A percentile compares a stretch with the other conserved stretches of the same genome.
These are phyloP conservation scores for Salminus brasiliensis DNA, from an alignment of 2,113 vertebrate species.

Conservation along the genomic window DNA sequence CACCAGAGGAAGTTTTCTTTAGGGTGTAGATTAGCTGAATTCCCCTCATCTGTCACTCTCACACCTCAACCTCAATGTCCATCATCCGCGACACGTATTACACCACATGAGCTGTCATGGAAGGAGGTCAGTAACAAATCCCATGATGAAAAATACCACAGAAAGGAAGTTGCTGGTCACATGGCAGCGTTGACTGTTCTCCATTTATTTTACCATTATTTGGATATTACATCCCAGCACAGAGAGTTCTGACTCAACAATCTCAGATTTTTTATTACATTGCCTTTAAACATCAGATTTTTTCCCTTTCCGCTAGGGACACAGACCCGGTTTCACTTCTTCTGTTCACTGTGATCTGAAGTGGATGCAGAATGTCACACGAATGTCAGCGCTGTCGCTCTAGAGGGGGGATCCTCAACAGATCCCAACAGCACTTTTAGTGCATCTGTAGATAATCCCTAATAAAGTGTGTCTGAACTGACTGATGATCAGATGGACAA, in stretches of 20 bases:
- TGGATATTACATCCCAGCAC: not conserved
- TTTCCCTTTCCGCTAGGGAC: too few relatives aligned
- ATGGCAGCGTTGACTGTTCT: not conserved
- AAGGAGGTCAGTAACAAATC: not conserved
- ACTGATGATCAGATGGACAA: too few relatives aligned
- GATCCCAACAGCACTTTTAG: too few relatives aligned
- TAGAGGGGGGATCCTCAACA: too few relatives aligned
- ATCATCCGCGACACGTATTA: not conserved
- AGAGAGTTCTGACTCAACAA: not conserved
- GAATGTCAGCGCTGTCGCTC: too few relatives aligned
- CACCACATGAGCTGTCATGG: not conserved
- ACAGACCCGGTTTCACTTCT: too few relatives aligned
- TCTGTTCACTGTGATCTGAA: too few relatives aligned
- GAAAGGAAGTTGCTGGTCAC: not conserved
- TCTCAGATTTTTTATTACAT: too few relatives aligned
- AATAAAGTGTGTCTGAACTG: too few relatives aligned
- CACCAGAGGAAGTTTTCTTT: not conserved
- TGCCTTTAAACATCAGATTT: too few relatives aligned
- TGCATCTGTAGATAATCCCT: too few relatives aligned
- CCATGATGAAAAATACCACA: slow-evolving; percentile 40
- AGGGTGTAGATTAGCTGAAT: slow-evolving; percentile 18
- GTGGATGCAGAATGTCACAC: too few relatives aligned
- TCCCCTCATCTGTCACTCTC: slow-evolving; percentile 7
- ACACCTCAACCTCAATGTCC: not conserved
- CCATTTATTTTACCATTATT: not conserved